These are phyloP conservation scores for Matsumyia berberina DNA, from an alignment of 2,888 invertebrate genomes.

Conservation along the genomic window DNA sequence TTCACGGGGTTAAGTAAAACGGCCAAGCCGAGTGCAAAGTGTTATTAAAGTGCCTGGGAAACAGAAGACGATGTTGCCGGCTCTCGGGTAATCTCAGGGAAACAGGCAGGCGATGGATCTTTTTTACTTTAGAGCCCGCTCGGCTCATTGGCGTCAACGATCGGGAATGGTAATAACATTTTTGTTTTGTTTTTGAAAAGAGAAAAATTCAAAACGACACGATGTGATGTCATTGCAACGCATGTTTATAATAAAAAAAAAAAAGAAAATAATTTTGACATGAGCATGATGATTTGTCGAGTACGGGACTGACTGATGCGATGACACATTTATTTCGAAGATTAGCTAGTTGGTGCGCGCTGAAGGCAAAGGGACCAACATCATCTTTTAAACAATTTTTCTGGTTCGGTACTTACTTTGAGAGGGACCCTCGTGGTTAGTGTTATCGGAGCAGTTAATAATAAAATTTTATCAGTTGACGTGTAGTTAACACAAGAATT, in stretches of 20 bases:
- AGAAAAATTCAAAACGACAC: conserved; percentile 19
- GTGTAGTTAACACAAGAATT: conserved; percentile 7
- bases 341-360: conserved; percentile 7
- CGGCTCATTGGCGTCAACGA: conserved; percentile 68
- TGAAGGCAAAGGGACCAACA: neutral
- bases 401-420: neutral
- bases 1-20: conserved; percentile 79
- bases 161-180: conserved; percentile 58
- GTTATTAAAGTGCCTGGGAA: conserved; percentile 80
- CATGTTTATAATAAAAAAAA: conserved; percentile 67
- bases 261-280: conserved; percentile 51
- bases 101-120: conserved; percentile 40
- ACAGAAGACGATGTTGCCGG: conserved; percentile 73
- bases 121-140: conserved; percentile 31
- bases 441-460: conserved; percentile 3
- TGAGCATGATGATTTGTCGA: conserved; percentile 33
- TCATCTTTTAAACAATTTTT: neutral
- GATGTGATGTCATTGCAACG: conserved; percentile 56
- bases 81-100: conserved; percentile 69
- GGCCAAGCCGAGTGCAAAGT: conserved; percentile 78
- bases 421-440: neutral
- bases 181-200: conserved; percentile 4
- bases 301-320: conserved; percentile 27
- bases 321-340: conserved; percentile 59
- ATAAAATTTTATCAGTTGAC: conserved; percentile 24